These are phyloP conservation scores for Mellivora capensis DNA, from an alignment of 2,113 vertebrate genomes.

Conservation along the genomic window DNA sequence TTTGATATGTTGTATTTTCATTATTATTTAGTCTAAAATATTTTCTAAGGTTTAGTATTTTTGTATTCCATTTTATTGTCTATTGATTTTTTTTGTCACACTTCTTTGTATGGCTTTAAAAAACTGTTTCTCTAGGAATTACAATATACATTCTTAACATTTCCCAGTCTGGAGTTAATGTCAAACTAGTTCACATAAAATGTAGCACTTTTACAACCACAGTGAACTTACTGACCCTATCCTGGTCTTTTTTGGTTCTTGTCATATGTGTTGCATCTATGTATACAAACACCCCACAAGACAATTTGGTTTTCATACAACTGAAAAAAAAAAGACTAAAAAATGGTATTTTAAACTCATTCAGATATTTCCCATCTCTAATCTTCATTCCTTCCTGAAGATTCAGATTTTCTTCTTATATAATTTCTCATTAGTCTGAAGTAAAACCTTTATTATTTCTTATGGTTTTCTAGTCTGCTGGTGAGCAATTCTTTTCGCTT, in stretches of 20 bases:
- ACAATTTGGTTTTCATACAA: neutral
- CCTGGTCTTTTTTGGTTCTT: neutral
- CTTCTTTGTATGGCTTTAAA: neutral
- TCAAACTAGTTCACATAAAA: neutral
- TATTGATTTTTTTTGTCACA: neutral
- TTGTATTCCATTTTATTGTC: neutral
- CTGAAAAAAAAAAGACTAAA: neutral
- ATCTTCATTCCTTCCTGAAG: slow-evolving; percentile 1
- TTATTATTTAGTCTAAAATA: slow-evolving; percentile 12
- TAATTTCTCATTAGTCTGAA: neutral
- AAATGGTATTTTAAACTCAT: neutral
- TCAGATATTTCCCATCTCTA: neutral
- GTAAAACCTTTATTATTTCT: slow-evolving; percentile 20
- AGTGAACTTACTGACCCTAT: neutral
- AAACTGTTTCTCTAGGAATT: neutral
- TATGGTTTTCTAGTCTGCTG: neutral
- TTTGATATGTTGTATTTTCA: neutral
- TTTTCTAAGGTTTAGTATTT: slow-evolving; percentile 1
- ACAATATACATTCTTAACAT: neutral
- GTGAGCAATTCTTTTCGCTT: neutral
- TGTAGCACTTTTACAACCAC: neutral
- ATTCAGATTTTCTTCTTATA: neutral
- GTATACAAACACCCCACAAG: neutral
- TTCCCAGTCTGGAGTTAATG: neutral
- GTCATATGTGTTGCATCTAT: neutral